A percentile compares a stretch with the other conserved stretches of the same genome.
These are phyloP conservation scores for Latheticus oryzae DNA, from an alignment of 2,888 invertebrate species.

Conservation along the genomic window DNA sequence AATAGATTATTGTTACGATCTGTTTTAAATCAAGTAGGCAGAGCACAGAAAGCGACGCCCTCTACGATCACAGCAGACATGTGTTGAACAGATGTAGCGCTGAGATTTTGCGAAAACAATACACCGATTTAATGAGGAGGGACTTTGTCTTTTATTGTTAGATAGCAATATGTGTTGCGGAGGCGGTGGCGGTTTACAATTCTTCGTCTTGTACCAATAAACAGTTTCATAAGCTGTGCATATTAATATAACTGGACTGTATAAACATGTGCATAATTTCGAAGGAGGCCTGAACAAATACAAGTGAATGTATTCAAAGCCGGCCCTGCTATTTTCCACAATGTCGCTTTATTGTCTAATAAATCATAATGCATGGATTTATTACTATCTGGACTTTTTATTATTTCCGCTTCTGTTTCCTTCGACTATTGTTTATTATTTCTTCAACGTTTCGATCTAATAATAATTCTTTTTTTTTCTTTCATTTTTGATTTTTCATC, in stretches of 20 bases:
- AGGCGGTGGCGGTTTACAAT: slow-evolving; percentile 42
- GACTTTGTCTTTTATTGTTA: slow-evolving; percentile 1
- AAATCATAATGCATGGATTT: slow-evolving; percentile 52
- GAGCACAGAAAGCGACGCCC: slow-evolving; percentile 37
- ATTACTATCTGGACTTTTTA: slow-evolving; percentile 55
- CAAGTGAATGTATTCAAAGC: slow-evolving; percentile 48
- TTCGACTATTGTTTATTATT: slow-evolving; percentile 54
- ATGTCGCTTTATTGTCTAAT: slow-evolving; percentile 53
- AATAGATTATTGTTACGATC: slow-evolving; percentile 43
- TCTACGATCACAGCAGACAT: slow-evolving; percentile 39
- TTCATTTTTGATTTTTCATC: slow-evolving; percentile 25
- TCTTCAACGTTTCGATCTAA: slow-evolving; percentile 37
- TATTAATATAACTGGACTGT: slow-evolving; percentile 49
- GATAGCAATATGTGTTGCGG: slow-evolving; percentile 2
- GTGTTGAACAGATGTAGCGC: slow-evolving; percentile 41
- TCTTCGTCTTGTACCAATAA: slow-evolving; percentile 50
- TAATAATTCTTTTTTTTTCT: slow-evolving; percentile 40
- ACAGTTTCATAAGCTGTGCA: slow-evolving; percentile 46
- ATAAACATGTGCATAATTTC: slow-evolving; percentile 53
- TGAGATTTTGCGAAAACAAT: slow-evolving; percentile 39
- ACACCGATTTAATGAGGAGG: slow-evolving; percentile 24
- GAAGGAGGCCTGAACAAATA: slow-evolving; percentile 53
- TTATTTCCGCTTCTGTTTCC: slow-evolving; percentile 59
- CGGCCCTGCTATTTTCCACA: slow-evolving; percentile 40
- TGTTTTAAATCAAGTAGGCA: slow-evolving; percentile 41